These are phyloP conservation scores for Manis pentadactyla DNA, from an alignment of 2,797 vertebrate species.

Conservation along the genomic window DNA sequence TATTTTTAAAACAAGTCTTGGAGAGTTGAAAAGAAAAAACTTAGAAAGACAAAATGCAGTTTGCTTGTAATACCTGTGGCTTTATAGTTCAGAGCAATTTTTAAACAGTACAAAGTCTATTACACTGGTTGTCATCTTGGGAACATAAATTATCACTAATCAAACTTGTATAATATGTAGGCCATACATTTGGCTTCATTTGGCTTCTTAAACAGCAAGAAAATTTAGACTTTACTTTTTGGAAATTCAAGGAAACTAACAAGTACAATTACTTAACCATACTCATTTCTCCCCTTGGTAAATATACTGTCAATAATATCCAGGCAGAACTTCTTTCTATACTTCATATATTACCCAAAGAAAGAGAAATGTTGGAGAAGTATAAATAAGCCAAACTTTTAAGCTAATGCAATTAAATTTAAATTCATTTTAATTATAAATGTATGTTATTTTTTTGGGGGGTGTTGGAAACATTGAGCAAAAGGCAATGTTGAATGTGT, in stretches of 20 bases:
- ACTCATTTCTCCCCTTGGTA: not conserved
- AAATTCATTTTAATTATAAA: slow-evolving; percentile 9
- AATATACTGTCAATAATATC: slow-evolving; percentile 2
- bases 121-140: not conserved
- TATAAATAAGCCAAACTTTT: not conserved
- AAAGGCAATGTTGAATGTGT: not conserved
- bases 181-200: not conserved
- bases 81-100: not conserved
- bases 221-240: slow-evolving; percentile 24
- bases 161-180: not conserved
- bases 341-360: not conserved
- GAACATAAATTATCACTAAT: not conserved
- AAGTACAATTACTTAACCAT: slow-evolving; percentile 1
- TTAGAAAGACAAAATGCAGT: not conserved
- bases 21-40: not conserved
- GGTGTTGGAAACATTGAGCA: not conserved
- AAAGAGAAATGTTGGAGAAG: not conserved
- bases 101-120: not conserved
- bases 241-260: slow-evolving; percentile 28
- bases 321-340: not conserved
- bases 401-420: slow-evolving; percentile 42
- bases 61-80: not conserved
- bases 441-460: not conserved
- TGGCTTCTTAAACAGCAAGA: slow-evolving; percentile 26
- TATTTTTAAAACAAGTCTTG: not conserved